Base-by-base conservation (phyloP, 2,888 invertebrate genomes). In the Drosophila yooni region DNA sequence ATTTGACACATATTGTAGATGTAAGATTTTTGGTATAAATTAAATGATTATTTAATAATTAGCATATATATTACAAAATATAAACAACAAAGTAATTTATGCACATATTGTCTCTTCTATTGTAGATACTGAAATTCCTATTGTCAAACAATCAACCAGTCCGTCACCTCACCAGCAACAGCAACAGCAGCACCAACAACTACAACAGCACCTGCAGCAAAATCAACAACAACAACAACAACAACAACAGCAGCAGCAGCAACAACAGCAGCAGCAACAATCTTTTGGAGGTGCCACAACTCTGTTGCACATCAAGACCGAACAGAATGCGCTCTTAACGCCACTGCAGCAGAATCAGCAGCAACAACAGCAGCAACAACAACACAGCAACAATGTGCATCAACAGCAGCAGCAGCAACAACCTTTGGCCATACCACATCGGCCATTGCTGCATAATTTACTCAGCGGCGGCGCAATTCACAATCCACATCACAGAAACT, bases 101-200 rank as follows among this genome's bases (percentile, higher is more conserved):
- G 43, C 29, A 13, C 56, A 46, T 46, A 8, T 46, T 33, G 0
- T 27, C 21, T 36, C 76, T 70, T 53, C n/a, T 78, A 68, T 52
- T 76, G 85, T 91, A 93, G 93, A 93, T 89, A 93, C 93, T 67
- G 93, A 93, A 92, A 93, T 93, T 92, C 93, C 93, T 91, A 92
- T 93, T 82, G 93, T 93, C 53, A 93, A 93, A 87, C 93, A 93
- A 90, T 93, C 93, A 79, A 91, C 93, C 82, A 93, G 93, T 90
- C 93, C 93, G 77, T 92, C 91, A 82, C 93, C 93, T 77, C 86
- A 91, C 71, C 87, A 91, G 71, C 92, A 90, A 66, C 92, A 88
- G 64, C 88, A 84, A 56, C 88, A 87, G 57, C 90, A 82, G 46
- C 46, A 46, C 46, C 46, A 46, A n/a, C 89, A 89, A 29, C 76